phyloP scores from a whole-genome alignment of 2,113 vertebrate genomes.

The Muntiacus reevesi region DNA sequence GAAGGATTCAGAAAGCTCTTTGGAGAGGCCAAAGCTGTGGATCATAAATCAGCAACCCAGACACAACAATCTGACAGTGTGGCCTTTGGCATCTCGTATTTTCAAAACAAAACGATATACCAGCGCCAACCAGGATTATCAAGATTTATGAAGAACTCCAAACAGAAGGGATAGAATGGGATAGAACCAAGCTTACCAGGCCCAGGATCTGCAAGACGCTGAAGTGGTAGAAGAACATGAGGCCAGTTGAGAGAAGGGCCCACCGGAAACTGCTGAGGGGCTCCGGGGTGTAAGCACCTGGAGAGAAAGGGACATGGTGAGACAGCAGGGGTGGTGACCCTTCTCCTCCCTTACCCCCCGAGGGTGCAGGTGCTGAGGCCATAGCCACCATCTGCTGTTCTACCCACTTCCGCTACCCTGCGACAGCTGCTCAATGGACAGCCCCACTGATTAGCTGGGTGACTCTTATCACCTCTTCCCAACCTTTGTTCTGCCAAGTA shows the following conservation, averaged over 20 bases:
- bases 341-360: constrained; percentile 38
- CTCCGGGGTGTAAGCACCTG: constrained; percentile 96
- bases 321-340: not conserved
- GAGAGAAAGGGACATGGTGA: constrained; percentile 57
- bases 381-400: constrained; percentile 38
- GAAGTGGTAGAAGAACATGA: constrained; percentile 98
- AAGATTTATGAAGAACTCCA: constrained; percentile 57
- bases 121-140: constrained; percentile 56
- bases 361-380: constrained; percentile 32
- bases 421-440: not conserved
- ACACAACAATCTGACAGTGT: constrained; percentile 61
- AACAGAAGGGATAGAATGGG: constrained; percentile 40
- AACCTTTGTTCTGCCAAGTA: not conserved
- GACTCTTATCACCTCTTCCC: not conserved
- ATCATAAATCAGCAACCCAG: constrained; percentile 61
- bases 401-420: not conserved
- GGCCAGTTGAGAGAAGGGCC: constrained; percentile 93
- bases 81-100: constrained; percentile 56
- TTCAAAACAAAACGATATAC: constrained; percentile 60
- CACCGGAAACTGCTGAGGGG: constrained; percentile 95
- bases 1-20: constrained; percentile 56
- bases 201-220: constrained; percentile 93
- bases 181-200: constrained; percentile 87
- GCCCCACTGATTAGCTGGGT: not conserved
- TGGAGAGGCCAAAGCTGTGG: constrained; percentile 14